These are phyloP conservation scores for Dreissena polymorpha DNA, from an alignment of 1,140 invertebrate species.

Conservation along the genomic window DNA sequence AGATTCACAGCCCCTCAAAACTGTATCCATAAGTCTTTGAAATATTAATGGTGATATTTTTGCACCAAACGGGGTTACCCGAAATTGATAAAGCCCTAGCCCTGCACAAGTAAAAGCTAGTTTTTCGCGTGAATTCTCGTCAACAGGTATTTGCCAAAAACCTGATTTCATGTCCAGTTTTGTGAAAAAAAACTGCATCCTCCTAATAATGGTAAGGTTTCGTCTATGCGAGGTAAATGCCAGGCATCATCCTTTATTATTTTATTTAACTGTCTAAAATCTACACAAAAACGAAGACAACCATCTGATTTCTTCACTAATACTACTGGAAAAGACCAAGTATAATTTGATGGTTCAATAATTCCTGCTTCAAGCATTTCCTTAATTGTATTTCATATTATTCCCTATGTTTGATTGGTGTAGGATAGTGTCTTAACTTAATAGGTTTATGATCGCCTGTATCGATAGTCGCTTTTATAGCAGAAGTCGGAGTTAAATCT, in stretches of 20 bases:
- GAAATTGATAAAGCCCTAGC: conserved; percentile 9
- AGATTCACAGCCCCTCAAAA: too few species aligned
- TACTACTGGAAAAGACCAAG: conserved; percentile 70
- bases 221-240: conserved; percentile 61
- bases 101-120: conserved; percentile 17
- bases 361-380: too few species aligned
- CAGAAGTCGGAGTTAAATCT: conserved; percentile 43
- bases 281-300: conserved; percentile 63
- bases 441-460: too few species aligned
- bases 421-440: too few species aligned
- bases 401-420: too few species aligned
- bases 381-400: too few species aligned
- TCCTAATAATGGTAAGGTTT: conserved; percentile 52
- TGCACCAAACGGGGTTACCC: conserved; percentile 28
- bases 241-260: conserved; percentile 55
- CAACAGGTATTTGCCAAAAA: background rate
- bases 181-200: conserved; percentile 57
- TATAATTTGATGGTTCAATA: too few species aligned
- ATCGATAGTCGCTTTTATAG: too few species aligned
- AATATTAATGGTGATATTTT: background rate
- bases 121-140: conserved; percentile 15
- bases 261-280: conserved; percentile 65
- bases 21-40: too few species aligned
- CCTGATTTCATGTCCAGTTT: conserved; percentile 12
- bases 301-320: conserved; percentile 67